Percentiles rank a stretch among this genome's conserved stretches.
phyloP scores from a whole-genome alignment of 2,113 vertebrate genomes.

The Megaceryle torquata region DNA sequence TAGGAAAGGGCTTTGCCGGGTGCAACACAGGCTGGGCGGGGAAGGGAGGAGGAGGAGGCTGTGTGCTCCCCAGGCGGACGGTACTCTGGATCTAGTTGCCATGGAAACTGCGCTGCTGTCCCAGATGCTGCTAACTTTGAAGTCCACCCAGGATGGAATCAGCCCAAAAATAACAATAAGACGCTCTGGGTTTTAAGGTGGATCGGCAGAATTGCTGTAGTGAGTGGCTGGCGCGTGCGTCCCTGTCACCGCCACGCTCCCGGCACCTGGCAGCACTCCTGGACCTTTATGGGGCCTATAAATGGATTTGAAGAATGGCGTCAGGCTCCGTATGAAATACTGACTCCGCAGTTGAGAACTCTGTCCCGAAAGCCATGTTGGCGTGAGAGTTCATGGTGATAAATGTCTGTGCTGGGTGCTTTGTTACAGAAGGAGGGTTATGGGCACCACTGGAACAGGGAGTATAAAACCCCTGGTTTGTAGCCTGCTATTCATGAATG shows the following conservation, averaged over 20 bases:
- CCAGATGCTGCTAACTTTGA: constrained; percentile 78
- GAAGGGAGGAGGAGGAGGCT: constrained; percentile 57
- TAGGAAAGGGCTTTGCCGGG: neutral
- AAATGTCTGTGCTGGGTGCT: constrained; percentile 18
- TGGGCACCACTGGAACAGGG: neutral
- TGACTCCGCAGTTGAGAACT: constrained; percentile 1
- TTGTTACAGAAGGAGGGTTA: neutral
- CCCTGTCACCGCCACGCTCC: neutral
- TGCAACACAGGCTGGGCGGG: constrained; percentile 24
- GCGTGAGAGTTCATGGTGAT: neutral
- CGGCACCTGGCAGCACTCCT: neutral
- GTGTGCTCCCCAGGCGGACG: constrained; percentile 65
- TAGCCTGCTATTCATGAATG: neutral
- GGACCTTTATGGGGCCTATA: neutral
- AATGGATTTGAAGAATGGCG: neutral
- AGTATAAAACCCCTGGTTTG: neutral
- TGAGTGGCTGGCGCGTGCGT: neutral
- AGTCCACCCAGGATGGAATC: constrained; percentile 75
- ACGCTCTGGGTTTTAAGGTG: constrained; percentile 65
- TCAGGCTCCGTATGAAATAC: constrained; percentile 11
- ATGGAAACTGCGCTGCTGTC: constrained; percentile 76
- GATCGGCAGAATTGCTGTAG: constrained; percentile 21
- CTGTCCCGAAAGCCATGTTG: neutral
- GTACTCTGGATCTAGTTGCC: constrained; percentile 75
- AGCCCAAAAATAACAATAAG: constrained; percentile 76